Conservation (phyloP, 2,888 invertebrate species). For the Nomada hirtipes region DNA sequence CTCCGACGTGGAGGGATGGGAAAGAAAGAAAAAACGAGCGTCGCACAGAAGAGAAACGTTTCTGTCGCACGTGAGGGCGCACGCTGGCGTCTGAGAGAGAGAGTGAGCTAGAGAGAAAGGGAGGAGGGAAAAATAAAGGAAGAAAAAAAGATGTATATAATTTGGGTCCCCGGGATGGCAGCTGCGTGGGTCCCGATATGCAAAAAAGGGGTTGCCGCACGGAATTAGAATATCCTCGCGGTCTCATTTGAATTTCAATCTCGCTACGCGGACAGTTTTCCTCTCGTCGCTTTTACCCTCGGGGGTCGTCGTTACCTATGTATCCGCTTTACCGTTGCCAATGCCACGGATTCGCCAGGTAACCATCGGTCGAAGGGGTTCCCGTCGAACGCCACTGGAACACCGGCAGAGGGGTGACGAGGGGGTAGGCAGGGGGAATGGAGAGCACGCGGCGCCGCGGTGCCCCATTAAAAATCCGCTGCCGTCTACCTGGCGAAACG, state of each 20-base stretch:
- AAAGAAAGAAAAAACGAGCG: not conserved
- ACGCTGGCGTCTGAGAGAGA: not conserved
- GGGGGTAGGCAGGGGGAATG: conserved; percentile 42
- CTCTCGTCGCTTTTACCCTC: conserved; percentile 61
- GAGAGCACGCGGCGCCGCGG: conserved; percentile 64
- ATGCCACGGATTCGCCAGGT: conserved; percentile 73
- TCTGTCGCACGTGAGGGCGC: not conserved
- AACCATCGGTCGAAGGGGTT: conserved; percentile 74
- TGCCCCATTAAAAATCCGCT: conserved; percentile 76
- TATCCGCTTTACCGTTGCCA: conserved; percentile 63
- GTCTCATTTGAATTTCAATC: conserved; percentile 85
- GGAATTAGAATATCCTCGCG: conserved; percentile 84
- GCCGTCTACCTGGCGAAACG: conserved; percentile 68
- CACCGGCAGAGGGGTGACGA: not conserved
- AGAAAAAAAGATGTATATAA: conserved; percentile 74
- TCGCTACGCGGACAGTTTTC: conserved; percentile 74
- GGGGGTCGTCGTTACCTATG: conserved; percentile 49
- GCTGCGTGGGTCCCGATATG: conserved; percentile 83
- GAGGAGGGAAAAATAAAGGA: conserved; percentile 61
- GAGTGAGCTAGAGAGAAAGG: conserved; percentile 6
- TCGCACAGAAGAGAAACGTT: not conserved
- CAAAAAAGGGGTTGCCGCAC: conserved; percentile 82
- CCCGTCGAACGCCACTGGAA: conserved; percentile 23
- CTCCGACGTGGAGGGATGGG: not conserved
- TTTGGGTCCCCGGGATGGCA: conserved; percentile 79